Conservation (phyloP, 2,888 invertebrate genomes). For the Cyrtodaria siliqua region DNA sequence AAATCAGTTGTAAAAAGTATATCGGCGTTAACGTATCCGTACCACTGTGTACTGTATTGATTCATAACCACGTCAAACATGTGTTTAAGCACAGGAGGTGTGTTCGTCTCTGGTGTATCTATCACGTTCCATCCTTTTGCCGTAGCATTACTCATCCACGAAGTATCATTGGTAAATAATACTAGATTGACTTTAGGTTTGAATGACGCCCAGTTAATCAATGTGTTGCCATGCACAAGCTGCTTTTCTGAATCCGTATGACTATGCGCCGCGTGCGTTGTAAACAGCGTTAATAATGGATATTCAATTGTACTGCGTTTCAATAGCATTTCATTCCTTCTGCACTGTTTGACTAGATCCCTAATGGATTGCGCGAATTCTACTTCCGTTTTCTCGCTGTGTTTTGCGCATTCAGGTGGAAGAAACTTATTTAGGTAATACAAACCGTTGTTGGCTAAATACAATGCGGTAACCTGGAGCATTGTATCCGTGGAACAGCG, state of each 20-base stretch:
- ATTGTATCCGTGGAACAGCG: constrained; percentile 48
- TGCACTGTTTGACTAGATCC: constrained; percentile 27
- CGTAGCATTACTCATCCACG: constrained; percentile 24
- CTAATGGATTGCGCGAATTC: constrained; percentile 23
- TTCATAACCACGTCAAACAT: constrained; percentile 56
- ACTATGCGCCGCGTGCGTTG: constrained; percentile 53
- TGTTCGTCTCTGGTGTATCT: constrained; percentile 15
- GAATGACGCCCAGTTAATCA: constrained; percentile 66
- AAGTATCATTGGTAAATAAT: constrained; percentile 64
- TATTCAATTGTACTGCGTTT: background rate
- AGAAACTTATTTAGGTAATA: constrained; percentile 7
- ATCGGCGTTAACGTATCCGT: constrained; percentile 64
- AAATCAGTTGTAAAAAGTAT: constrained; percentile 60
- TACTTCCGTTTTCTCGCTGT: background rate
- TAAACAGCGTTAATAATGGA: constrained; percentile 54
- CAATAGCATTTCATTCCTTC: background rate
- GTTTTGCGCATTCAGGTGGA: constrained; percentile 29
- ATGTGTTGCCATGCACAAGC: constrained; percentile 64
- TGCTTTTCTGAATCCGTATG: constrained; percentile 55
- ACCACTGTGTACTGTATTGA: constrained; percentile 57
- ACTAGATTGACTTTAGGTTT: constrained; percentile 59
- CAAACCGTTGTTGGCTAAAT: constrained; percentile 37
- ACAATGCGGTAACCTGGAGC: constrained; percentile 41
- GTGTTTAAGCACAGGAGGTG: constrained; percentile 59
- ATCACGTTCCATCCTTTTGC: constrained; percentile 62